These are phyloP conservation scores for Ceraclea dissimilis DNA, from an alignment of 2,888 invertebrate genomes.

Conservation along the genomic window DNA sequence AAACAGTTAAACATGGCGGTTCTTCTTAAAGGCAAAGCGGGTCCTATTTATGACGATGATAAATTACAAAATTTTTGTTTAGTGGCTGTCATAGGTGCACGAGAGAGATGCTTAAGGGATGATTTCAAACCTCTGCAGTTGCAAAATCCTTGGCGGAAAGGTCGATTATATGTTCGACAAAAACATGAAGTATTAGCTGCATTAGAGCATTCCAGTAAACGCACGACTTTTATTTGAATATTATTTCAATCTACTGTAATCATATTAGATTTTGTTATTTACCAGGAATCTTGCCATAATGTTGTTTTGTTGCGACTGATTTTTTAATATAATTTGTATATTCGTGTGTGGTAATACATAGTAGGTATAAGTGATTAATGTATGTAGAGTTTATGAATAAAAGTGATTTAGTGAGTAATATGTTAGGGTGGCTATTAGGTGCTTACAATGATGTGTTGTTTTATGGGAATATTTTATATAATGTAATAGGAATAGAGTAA, in stretches of 20 bases:
- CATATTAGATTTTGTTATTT: slow-evolving; percentile 2
- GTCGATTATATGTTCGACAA: slow-evolving; percentile 84
- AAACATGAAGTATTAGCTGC: slow-evolving; percentile 86
- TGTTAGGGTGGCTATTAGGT: slow-evolving; percentile 20
- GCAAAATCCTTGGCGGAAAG: slow-evolving; percentile 94
- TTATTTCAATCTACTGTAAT: background rate
- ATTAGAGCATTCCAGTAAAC: slow-evolving; percentile 79
- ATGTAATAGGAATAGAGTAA: background rate
- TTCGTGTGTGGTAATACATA: background rate
- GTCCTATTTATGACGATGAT: slow-evolving; percentile 78
- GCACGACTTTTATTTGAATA: slow-evolving; percentile 56
- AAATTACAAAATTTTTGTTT: slow-evolving; percentile 85
- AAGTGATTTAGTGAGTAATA: background rate
- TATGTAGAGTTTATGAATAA: background rate
- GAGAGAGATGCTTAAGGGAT: slow-evolving; percentile 88
- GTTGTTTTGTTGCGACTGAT: slow-evolving; percentile 22
- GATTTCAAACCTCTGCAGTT: slow-evolving; percentile 90
- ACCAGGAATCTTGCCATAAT: slow-evolving; percentile 23
- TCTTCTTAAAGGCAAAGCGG: slow-evolving; percentile 74
- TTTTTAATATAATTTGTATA: slow-evolving; percentile 4
- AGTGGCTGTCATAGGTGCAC: slow-evolving; percentile 90
- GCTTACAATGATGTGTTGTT: slow-evolving; percentile 19
- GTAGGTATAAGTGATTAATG: too few relatives aligned
- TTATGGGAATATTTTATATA: background rate
- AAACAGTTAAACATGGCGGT: slow-evolving; percentile 94